A percentile compares a stretch with the other conserved stretches of the same genome.
Evolutionary conservation across 2,888 invertebrate genomes (phyloP).

Genomic region (Hypsopygia costalis): DNA sequence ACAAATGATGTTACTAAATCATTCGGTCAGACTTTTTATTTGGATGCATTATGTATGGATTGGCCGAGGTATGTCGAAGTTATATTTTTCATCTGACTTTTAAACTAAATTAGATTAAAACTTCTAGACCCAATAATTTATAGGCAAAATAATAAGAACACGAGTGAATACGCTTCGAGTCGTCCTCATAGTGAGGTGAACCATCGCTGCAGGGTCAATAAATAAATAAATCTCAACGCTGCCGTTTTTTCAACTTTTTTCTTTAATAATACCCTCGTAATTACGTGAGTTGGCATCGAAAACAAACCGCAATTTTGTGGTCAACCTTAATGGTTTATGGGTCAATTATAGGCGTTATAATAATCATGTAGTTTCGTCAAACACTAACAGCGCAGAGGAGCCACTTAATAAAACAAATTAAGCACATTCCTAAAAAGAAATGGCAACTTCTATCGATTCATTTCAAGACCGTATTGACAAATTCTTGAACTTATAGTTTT

Average conservation of each 20-base stretch:
- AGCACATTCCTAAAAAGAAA: too few relatives aligned
- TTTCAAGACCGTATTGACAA: too few relatives aligned
- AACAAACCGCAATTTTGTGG: conserved; percentile 71
- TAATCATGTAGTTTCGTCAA: conserved; percentile 47
- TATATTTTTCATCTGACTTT: too few relatives aligned
- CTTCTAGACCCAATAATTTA: background rate
- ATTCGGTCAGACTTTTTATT: too few relatives aligned
- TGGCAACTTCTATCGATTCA: too few relatives aligned
- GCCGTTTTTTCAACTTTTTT: conserved; percentile 60
- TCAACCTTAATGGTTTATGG: conserved; percentile 64
- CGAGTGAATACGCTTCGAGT: conserved; percentile 28
- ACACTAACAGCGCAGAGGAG: conserved; percentile 9
- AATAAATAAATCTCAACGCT: conserved; percentile 71
- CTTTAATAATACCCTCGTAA: conserved; percentile 60
- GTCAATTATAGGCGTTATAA: conserved; percentile 75
- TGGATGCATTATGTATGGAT: too few relatives aligned
- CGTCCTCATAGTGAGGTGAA: conserved; percentile 30
- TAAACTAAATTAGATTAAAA: background rate
- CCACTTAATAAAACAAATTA: background rate
- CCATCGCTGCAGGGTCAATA: conserved; percentile 54
- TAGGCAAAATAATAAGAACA: background rate
- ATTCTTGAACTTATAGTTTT: too few relatives aligned
- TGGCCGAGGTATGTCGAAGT: too few relatives aligned
- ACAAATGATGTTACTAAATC: too few relatives aligned
- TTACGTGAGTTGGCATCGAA: conserved; percentile 69